Evolutionary conservation across 2,888 invertebrate genomes (phyloP).

Genomic region (Sialis lutaria): DNA sequence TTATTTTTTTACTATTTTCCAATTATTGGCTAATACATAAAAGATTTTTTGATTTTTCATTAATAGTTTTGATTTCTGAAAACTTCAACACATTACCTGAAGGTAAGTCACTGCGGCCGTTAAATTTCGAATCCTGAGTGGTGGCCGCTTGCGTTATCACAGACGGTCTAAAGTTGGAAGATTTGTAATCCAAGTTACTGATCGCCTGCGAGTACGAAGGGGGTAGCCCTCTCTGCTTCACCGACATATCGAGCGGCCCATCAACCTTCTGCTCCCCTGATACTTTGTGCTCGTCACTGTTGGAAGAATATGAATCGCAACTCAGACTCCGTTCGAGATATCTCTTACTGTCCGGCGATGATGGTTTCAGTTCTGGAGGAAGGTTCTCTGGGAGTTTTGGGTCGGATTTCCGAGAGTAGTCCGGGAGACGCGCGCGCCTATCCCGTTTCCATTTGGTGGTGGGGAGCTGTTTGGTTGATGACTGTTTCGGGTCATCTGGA

Average conservation of each 20-base stretch:
- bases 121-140: no score
- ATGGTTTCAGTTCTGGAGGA: slow-evolving; percentile 14
- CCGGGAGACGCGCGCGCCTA: slow-evolving; percentile 31
- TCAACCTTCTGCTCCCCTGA: slow-evolving; percentile 18
- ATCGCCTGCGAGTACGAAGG: slow-evolving; percentile 37
- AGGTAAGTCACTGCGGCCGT: no score
- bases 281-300: background rate
- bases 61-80: no score
- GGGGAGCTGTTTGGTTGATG: slow-evolving; percentile 37
- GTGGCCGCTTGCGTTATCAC: slow-evolving; percentile 39
- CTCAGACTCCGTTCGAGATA: slow-evolving; percentile 13
- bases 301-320: background rate
- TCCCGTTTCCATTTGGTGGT: slow-evolving; percentile 59
- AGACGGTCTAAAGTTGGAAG: slow-evolving; percentile 32
- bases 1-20: no score
- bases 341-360: slow-evolving; percentile 10
- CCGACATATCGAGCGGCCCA: slow-evolving; percentile 43
- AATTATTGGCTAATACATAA: no score
- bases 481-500: slow-evolving; percentile 18
- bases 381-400: slow-evolving; percentile 21
- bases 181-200: slow-evolving; percentile 14
- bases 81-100: no score
- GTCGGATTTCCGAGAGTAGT: slow-evolving; percentile 25
- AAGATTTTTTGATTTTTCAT: no score
- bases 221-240: slow-evolving; percentile 38